phyloP scores from a whole-genome alignment of 2,888 invertebrate genomes.

The Amaurobius ferox region DNA sequence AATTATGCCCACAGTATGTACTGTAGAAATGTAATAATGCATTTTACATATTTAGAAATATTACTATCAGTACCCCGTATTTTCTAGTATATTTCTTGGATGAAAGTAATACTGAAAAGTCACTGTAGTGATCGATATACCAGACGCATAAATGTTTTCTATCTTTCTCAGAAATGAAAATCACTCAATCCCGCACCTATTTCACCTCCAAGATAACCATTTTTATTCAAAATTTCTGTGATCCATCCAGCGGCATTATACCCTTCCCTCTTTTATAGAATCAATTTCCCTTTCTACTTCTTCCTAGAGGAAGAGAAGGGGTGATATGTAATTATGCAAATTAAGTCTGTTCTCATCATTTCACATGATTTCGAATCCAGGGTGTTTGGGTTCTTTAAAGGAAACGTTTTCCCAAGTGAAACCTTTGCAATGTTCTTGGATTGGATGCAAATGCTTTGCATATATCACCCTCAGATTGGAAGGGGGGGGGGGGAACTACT shows the following conservation, averaged over 20 bases:
- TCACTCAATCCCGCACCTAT: neutral
- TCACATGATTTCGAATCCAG: slow-evolving; percentile 25
- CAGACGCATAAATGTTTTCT: too few relatives aligned
- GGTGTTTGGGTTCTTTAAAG: slow-evolving; percentile 45
- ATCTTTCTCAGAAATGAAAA: too few relatives aligned
- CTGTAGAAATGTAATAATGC: too few relatives aligned
- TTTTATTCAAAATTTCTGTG: neutral
- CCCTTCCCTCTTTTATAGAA: neutral
- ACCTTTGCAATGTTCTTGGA: neutral
- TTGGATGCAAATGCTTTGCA: neutral
- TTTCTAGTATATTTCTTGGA: too few relatives aligned
- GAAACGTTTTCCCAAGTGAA: slow-evolving; percentile 31
- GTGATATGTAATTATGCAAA: slow-evolving; percentile 60
- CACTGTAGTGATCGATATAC: too few relatives aligned
- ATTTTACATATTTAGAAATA: too few relatives aligned
- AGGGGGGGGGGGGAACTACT: neutral
- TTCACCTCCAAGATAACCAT: neutral
- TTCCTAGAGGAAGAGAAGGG: neutral
- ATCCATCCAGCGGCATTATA: neutral
- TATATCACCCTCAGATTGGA: neutral
- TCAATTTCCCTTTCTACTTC: slow-evolving; percentile 23
- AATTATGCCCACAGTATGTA: too few relatives aligned
- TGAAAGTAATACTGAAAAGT: too few relatives aligned
- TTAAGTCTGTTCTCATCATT: slow-evolving; percentile 30
- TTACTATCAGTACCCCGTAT: too few relatives aligned